Evolutionary conservation across 2,797 vertebrate species (phyloP).

Genomic region (Carduelis carduelis): DNA sequence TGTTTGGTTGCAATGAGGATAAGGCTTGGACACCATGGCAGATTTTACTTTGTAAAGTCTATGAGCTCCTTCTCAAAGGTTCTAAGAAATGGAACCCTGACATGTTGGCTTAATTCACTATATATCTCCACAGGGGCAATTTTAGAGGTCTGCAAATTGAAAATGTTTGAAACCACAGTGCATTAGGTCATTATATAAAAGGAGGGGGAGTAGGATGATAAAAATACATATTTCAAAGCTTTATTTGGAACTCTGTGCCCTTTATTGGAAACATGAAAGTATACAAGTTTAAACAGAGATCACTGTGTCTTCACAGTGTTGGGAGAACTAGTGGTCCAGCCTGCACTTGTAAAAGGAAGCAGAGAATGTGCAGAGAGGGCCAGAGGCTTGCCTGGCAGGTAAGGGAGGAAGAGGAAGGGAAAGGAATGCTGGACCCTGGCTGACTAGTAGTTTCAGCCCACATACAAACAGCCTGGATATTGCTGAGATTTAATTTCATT

Average conservation of each 20-base stretch:
- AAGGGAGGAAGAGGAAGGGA: not conserved
- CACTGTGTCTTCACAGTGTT: not conserved
- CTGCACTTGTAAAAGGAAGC: not conserved
- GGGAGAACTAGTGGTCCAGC: not conserved
- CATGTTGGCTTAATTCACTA: not conserved
- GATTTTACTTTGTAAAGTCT: not conserved
- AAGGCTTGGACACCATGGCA: not conserved
- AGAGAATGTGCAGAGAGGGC: not conserved
- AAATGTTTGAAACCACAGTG: not conserved
- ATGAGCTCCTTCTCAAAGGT: not conserved
- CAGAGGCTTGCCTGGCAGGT: not conserved
- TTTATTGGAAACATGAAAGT: not conserved
- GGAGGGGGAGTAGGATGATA: not conserved
- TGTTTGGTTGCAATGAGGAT: not conserved
- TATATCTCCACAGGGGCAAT: not conserved
- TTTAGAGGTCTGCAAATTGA: not conserved
- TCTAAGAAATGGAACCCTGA: not conserved
- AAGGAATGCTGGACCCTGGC: not conserved
- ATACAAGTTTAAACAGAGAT: not conserved
- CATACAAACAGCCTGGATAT: not conserved
- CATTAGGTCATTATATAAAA: not conserved
- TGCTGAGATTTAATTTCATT: not conserved
- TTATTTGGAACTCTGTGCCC: not conserved
- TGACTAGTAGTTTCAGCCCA: not conserved
- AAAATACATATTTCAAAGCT: not conserved